phyloP scores from a whole-genome alignment of 92 coral and sea anemone genomes.

The Nematostella vectensis region DNA sequence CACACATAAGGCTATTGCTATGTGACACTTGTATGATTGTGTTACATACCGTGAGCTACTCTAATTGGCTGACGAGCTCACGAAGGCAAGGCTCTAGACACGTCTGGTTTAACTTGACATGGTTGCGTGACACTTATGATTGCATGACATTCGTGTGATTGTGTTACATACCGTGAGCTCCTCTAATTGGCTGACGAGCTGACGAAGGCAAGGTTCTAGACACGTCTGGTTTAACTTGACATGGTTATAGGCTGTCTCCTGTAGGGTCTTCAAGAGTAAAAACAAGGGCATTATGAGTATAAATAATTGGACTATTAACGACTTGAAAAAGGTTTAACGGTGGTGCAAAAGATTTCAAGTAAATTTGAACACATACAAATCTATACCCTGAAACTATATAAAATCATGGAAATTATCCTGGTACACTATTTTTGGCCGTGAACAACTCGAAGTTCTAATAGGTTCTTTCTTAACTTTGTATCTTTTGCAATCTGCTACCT shows the following conservation, averaged over 20 bases:
- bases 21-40: too few species aligned
- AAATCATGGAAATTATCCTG: too few species aligned
- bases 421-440: neutral
- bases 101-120: conserved; percentile 77
- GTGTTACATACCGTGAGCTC: conserved; percentile 63
- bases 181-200: conserved; percentile 76
- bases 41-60: conserved; percentile 63
- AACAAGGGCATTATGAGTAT: neutral
- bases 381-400: too few species aligned
- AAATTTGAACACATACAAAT: neutral
- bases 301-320: too few species aligned
- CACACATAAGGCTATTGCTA: too few species aligned
- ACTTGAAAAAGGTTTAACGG: neutral
- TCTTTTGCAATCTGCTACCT: conserved; percentile 33
- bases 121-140: conserved; percentile 76
- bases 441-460: too few species aligned
- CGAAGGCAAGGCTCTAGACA: conserved; percentile 91
- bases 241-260: conserved; percentile 86
- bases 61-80: conserved; percentile 75
- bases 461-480: neutral
- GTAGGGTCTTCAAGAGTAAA: conserved; percentile 61
- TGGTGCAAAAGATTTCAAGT: neutral
- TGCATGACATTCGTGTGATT: too few species aligned
- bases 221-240: conserved; percentile 84
- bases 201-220: conserved; percentile 85